Evolutionary conservation across 2,888 invertebrate genomes (phyloP).

Genomic region (Portevinia maculata): DNA sequence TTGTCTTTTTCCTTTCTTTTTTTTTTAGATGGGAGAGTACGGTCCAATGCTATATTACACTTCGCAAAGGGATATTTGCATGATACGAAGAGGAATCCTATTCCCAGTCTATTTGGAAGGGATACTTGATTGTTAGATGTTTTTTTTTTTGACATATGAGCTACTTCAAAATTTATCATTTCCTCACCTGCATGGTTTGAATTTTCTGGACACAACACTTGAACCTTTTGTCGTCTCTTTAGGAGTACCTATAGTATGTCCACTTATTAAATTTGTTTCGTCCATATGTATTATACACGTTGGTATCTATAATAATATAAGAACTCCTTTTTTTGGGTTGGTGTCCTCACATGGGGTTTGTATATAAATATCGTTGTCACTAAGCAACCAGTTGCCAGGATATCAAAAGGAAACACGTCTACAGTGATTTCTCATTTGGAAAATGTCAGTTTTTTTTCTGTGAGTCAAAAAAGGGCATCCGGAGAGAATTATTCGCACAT

Average conservation of each 20-base stretch:
- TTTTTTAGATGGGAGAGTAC: not conserved
- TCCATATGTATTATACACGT: constrained; percentile 28
- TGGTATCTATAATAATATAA: too few species aligned
- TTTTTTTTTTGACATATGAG: constrained; percentile 32
- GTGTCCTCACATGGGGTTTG: not conserved
- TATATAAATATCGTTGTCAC: constrained; percentile 31
- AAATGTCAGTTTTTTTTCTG: not conserved
- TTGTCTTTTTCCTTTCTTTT: constrained; percentile 27
- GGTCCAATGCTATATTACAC: constrained; percentile 47
- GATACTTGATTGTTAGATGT: constrained; percentile 32
- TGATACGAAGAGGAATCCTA: constrained; percentile 29
- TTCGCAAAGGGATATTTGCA: constrained; percentile 53
- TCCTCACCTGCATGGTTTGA: constrained; percentile 27
- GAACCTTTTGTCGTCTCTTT: constrained; percentile 28
- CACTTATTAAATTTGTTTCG: constrained; percentile 64
- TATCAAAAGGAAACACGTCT: constrained; percentile 42
- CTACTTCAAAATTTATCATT: constrained; percentile 15
- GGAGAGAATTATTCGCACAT: constrained; percentile 55
- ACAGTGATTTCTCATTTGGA: constrained; percentile 41
- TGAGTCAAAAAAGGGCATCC: constrained; percentile 12
- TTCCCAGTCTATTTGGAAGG: constrained; percentile 21
- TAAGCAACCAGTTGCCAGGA: constrained; percentile 58
- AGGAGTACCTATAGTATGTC: constrained; percentile 48
- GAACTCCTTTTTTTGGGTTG: not conserved
- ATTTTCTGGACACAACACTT: constrained; percentile 57